A percentile compares a stretch with the other conserved stretches of the same genome.
Evolutionary conservation across 2,797 vertebrate species (phyloP).

Genomic region (Periparus ater): DNA sequence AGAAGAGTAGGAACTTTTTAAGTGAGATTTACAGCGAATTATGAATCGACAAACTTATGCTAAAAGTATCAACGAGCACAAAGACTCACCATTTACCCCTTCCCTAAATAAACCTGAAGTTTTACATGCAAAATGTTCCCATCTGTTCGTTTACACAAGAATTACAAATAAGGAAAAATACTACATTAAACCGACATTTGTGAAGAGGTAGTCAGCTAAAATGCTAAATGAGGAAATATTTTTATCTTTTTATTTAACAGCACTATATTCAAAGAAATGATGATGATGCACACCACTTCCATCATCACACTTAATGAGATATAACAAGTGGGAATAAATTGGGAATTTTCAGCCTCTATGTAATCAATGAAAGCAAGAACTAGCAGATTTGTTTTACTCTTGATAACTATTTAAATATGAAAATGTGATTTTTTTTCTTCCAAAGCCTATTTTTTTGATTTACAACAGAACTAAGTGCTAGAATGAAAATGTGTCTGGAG

Average conservation of each 20-base stretch:
- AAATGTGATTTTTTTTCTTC: not conserved
- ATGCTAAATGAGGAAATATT: not conserved
- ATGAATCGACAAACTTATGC: not conserved
- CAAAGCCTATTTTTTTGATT: not conserved
- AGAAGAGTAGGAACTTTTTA: not conserved
- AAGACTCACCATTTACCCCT: not conserved
- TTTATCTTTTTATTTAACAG: not conserved
- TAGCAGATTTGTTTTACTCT: not conserved
- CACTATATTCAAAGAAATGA: not conserved
- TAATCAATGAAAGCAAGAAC: not conserved
- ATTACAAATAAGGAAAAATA: not conserved
- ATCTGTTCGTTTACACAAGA: constrained; percentile 28
- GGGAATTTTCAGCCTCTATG: not conserved
- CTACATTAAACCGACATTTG: not conserved
- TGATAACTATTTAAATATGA: not conserved
- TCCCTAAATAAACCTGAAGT: not conserved
- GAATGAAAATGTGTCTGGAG: not conserved
- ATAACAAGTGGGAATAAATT: not conserved
- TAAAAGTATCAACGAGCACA: not conserved
- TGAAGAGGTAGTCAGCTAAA: constrained; percentile 14
- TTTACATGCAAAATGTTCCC: not conserved
- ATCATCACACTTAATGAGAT: not conserved
- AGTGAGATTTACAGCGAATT: not conserved
- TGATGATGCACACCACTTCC: not conserved
- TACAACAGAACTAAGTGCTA: not conserved